Evolutionary conservation across 2,888 invertebrate species (phyloP).

Genomic region (Liodrosophila aerea): DNA sequence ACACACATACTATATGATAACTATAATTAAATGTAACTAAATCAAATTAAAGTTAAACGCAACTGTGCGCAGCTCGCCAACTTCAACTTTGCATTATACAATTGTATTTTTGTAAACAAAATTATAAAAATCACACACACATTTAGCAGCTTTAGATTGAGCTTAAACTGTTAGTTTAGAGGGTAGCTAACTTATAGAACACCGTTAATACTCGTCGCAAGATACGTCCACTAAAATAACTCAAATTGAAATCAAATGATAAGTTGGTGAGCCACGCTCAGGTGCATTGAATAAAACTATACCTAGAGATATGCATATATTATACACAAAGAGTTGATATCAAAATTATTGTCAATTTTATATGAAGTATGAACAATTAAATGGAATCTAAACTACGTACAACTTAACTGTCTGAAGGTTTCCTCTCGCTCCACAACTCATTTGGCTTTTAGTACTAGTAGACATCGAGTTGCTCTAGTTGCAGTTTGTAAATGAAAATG

Average conservation of each 20-base stretch:
- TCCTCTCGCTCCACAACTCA: slow-evolving; percentile 15
- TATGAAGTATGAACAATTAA: slow-evolving; percentile 20
- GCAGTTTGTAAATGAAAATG: too few relatives aligned
- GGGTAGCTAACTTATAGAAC: background rate
- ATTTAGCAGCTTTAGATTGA: slow-evolving; percentile 47
- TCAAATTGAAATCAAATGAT: slow-evolving; percentile 23
- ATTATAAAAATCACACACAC: slow-evolving; percentile 29
- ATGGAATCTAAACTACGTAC: slow-evolving; percentile 25
- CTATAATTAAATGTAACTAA: slow-evolving; percentile 37
- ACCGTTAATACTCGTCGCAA: slow-evolving; percentile 24
- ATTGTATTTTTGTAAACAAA: slow-evolving; percentile 40
- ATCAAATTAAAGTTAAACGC: slow-evolving; percentile 19
- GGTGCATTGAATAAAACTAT: slow-evolving; percentile 25
- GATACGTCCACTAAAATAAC: slow-evolving; percentile 56
- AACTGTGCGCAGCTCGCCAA: slow-evolving; percentile 47
- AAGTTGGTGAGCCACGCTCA: slow-evolving; percentile 45
- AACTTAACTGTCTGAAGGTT: slow-evolving; percentile 30
- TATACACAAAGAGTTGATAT: slow-evolving; percentile 59
- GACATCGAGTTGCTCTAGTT: too few relatives aligned
- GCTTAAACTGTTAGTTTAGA: slow-evolving; percentile 54
- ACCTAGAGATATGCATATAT: slow-evolving; percentile 22
- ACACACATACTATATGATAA: slow-evolving; percentile 19
- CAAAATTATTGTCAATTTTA: slow-evolving; percentile 70
- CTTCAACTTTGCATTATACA: slow-evolving; percentile 6
- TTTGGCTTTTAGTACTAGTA: background rate